phyloP scores from a whole-genome alignment of 2,797 vertebrate species.

The Spinus pinus region DNA sequence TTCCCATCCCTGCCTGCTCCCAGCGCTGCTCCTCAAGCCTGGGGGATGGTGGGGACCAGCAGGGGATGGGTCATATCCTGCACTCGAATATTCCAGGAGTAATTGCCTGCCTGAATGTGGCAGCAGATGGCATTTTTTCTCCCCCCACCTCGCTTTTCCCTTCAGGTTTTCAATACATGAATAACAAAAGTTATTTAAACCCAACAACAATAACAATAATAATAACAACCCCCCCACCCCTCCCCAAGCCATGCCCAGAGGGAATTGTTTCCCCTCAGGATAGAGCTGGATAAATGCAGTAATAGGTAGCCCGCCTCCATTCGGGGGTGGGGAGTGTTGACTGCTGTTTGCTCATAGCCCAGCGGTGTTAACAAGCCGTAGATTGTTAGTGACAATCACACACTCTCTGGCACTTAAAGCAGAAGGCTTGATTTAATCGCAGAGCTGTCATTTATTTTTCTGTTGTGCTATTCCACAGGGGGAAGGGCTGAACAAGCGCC shows the following conservation, averaged over 20 bases:
- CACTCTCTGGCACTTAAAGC: conserved; percentile 84
- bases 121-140: conserved; percentile 31
- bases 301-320: conserved; percentile 32
- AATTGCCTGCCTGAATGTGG: neutral
- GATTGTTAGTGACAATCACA: conserved; percentile 92
- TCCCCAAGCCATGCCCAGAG: neutral
- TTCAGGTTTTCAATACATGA: conserved; percentile 42
- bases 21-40: neutral
- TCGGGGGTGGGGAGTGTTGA: conserved; percentile 61
- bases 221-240: neutral
- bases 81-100: neutral
- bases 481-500: conserved; percentile 86
- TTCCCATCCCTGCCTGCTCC: neutral
- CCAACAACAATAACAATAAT: conserved; percentile 40
- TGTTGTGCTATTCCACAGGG: conserved; percentile 81
- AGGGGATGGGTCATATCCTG: neutral
- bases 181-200: conserved; percentile 48
- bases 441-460: conserved; percentile 91
- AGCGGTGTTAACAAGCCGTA: conserved; percentile 83
- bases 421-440: conserved; percentile 92
- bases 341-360: conserved; percentile 85
- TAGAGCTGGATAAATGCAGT: conserved; percentile 21
- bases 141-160: neutral
- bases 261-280: conserved; percentile 27
- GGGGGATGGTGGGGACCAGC: neutral